Conservation (phyloP, 2,888 invertebrate species). For the Anodontia alba region DNA sequence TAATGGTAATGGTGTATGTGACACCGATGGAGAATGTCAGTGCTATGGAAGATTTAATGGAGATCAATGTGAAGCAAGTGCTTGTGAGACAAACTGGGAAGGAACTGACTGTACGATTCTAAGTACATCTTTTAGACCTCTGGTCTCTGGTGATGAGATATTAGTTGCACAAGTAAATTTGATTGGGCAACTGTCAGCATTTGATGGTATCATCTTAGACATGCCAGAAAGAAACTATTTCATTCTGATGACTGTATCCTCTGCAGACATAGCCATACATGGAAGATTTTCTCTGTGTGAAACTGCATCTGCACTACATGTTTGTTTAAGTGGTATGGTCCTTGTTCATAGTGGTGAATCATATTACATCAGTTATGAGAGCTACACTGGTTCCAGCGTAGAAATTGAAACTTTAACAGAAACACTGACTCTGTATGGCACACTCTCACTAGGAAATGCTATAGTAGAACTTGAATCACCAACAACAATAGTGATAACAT, state of each 20-base stretch:
- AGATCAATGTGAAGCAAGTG: conserved; percentile 46
- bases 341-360: conserved; percentile 41
- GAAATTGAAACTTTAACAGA: conserved; percentile 23
- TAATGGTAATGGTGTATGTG: conserved; percentile 66
- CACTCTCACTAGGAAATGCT: conserved; percentile 44
- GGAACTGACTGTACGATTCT: conserved; percentile 69
- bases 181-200: conserved; percentile 64
- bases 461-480: conserved; percentile 50
- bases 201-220: conserved; percentile 69
- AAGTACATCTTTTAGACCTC: conserved; percentile 40
- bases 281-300: conserved; percentile 51
- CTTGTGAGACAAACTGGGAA: conserved; percentile 65
- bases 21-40: conserved; percentile 63
- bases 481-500: conserved; percentile 50
- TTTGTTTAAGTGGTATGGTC: conserved; percentile 48
- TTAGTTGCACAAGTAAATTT: conserved; percentile 65
- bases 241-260: conserved; percentile 42
- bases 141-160: conserved; percentile 29
- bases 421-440: conserved; percentile 41
- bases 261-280: conserved; percentile 32
- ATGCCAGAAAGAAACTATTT: conserved; percentile 53
- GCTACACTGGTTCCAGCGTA: conserved; percentile 41
- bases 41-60: conserved; percentile 70
- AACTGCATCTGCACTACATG: conserved; percentile 30
- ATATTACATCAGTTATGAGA: conserved; percentile 55